Evolutionary conservation across 2,888 invertebrate genomes (phyloP).

Genomic region (Branchinecta sandiegonensis): DNA sequence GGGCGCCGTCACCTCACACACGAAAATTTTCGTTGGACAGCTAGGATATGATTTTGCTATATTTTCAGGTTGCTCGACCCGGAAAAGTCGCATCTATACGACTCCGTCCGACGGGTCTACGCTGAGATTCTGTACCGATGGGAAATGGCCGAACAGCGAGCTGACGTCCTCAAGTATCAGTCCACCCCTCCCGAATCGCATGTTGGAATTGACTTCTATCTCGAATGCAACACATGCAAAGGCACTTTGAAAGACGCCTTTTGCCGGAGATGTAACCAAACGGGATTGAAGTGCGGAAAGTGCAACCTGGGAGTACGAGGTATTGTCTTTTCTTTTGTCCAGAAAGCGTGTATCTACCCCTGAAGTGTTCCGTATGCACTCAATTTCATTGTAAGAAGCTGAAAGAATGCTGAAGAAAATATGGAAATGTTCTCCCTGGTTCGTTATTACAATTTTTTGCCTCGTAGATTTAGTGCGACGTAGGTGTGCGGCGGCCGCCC

Average conservation of each 20-base stretch:
- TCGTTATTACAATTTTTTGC: no score
- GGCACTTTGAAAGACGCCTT: constrained; percentile 47
- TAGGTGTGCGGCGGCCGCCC: no score
- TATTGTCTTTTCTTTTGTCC: constrained; percentile 30
- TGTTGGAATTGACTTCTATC: constrained; percentile 55
- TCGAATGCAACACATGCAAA: constrained; percentile 55
- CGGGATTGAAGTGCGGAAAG: constrained; percentile 62
- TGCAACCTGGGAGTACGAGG: constrained; percentile 74
- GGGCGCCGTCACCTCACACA: no score
- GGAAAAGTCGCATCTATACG: constrained; percentile 46
- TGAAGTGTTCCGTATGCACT: no score
- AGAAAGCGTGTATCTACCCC: not conserved
- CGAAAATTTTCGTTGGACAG: no score
- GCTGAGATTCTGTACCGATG: constrained; percentile 76
- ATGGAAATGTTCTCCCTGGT: no score
- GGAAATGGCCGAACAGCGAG: constrained; percentile 60
- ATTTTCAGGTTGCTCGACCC: constrained; percentile 37
- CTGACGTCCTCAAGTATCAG: constrained; percentile 47
- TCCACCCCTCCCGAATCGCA: constrained; percentile 35
- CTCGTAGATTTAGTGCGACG: no score
- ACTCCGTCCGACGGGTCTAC: constrained; percentile 70
- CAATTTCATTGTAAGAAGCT: no score
- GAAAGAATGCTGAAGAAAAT: no score
- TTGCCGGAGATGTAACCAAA: constrained; percentile 51
- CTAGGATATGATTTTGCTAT: not conserved